These are phyloP conservation scores for Belgica antarctica DNA, from an alignment of 2,888 invertebrate genomes.

Conservation along the genomic window DNA sequence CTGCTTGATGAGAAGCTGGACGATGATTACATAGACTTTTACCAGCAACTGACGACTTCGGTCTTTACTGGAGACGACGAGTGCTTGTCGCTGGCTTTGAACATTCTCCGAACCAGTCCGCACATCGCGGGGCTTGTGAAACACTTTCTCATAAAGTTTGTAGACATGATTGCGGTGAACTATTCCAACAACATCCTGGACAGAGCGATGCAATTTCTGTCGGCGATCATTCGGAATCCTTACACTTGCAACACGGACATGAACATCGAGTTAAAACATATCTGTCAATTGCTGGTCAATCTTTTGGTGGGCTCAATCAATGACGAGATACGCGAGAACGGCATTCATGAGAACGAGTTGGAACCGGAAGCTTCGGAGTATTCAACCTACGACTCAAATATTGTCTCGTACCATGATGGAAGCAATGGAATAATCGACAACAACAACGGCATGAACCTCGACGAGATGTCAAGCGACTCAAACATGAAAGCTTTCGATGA, in stretches of 20 bases:
- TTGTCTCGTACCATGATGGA: conserved; percentile 38
- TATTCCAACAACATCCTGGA: conserved; percentile 50
- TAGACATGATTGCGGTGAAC: conserved; percentile 52
- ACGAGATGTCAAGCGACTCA: conserved; percentile 37
- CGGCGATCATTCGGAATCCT: conserved; percentile 51
- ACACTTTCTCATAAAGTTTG: conserved; percentile 51
- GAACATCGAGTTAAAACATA: conserved; percentile 47
- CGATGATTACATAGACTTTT: conserved; percentile 39
- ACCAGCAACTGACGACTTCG: conserved; percentile 49
- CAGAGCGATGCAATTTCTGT: conserved; percentile 52
- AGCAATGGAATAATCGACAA: conserved; percentile 39
- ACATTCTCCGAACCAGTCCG: conserved; percentile 50
- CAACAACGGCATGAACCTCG: conserved; percentile 26
- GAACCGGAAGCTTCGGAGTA: conserved; percentile 39
- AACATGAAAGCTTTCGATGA: conserved; percentile 38
- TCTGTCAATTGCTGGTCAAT: conserved; percentile 53
- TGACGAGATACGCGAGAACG: conserved; percentile 37
- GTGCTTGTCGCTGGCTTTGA: conserved; percentile 48
- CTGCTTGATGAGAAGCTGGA: conserved; percentile 35
- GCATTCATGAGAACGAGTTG: conserved; percentile 4
- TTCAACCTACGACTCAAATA: conserved; percentile 29
- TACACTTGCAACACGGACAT: conserved; percentile 50
- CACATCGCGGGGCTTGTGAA: conserved; percentile 52
- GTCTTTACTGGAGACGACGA: conserved; percentile 49
- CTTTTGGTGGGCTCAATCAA: conserved; percentile 52